These are phyloP conservation scores for Bufotes viridis DNA, from an alignment of 2,797 vertebrate genomes.

Conservation along the genomic window DNA sequence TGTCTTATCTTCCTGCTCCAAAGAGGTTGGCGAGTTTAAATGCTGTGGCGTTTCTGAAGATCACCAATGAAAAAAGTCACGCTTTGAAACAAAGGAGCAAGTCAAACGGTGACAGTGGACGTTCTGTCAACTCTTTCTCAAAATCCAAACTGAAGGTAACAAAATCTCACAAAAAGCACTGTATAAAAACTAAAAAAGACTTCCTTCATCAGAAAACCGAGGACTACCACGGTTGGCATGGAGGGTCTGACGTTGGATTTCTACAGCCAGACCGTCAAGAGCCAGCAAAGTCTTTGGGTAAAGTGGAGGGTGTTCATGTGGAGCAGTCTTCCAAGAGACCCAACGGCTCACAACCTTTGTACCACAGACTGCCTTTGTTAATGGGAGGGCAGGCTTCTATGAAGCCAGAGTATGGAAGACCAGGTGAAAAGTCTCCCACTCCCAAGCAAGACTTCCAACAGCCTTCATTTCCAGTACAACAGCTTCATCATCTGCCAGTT, in stretches of 20 bases:
- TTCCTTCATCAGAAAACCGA: slow-evolving; percentile 64
- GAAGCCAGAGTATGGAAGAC: slow-evolving; percentile 84
- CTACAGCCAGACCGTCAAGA: slow-evolving; percentile 68
- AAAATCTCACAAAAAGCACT: slow-evolving; percentile 73
- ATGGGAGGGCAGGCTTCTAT: slow-evolving; percentile 88
- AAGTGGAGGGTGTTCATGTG: slow-evolving; percentile 60
- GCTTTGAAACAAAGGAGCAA: slow-evolving; percentile 75
- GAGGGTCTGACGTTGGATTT: slow-evolving; percentile 57
- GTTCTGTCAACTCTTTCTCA: slow-evolving; percentile 68
- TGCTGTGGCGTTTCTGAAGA: slow-evolving; percentile 90
- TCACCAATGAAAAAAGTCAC: slow-evolving; percentile 83
- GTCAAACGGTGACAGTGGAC: slow-evolving; percentile 69
- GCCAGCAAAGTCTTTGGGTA: slow-evolving; percentile 63
- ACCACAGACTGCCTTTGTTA: slow-evolving; percentile 89
- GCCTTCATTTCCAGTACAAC: slow-evolving; percentile 79
- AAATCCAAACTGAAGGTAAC: slow-evolving; percentile 74
- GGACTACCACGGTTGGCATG: slow-evolving; percentile 66
- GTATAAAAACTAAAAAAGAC: slow-evolving; percentile 74
- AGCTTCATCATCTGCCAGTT: slow-evolving; percentile 76
- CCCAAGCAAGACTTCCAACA: slow-evolving; percentile 92
- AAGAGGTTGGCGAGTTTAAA: slow-evolving; percentile 95
- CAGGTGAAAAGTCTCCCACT: slow-evolving; percentile 85
- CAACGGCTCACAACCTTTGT: slow-evolving; percentile 84
- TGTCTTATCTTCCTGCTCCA: slow-evolving; percentile 78
- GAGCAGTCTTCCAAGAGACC: slow-evolving; percentile 84